Percentiles rank a stretch among this genome's conserved stretches.
These are phyloP conservation scores for Hydra vulgaris DNA, from an alignment of 30 jellyfish, hydroid and myxozoan species.

Conservation along the genomic window DNA sequence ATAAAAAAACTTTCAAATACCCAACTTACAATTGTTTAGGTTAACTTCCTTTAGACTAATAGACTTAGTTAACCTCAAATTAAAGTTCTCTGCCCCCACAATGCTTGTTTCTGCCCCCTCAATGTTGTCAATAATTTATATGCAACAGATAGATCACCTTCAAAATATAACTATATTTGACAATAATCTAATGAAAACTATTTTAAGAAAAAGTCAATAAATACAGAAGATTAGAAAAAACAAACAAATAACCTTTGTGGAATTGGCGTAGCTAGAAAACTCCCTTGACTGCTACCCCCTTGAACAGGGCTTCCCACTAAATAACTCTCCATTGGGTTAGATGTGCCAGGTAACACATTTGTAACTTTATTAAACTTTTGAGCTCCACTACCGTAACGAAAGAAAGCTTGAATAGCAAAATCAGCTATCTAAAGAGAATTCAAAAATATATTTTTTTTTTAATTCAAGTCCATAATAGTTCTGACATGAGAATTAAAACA, in stretches of 20 bases:
- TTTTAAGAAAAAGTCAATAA: too few species aligned
- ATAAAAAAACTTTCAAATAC: too few species aligned
- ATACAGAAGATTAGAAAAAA: too few species aligned
- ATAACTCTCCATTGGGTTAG: conserved; percentile 45
- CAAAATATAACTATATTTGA: too few species aligned
- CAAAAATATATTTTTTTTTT: not conserved
- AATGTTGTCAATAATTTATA: too few species aligned
- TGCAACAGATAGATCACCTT: too few species aligned
- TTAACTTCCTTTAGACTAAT: too few species aligned
- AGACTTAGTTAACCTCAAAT: too few species aligned
- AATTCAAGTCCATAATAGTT: not conserved
- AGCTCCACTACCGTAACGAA: conserved; percentile 56
- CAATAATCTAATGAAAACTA: too few species aligned
- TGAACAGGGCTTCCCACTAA: conserved; percentile 73
- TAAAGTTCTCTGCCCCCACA: too few species aligned
- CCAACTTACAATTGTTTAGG: too few species aligned
- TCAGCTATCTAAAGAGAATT: conserved; percentile 41
- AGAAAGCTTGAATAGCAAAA: conserved; percentile 85
- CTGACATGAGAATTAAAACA: not conserved
- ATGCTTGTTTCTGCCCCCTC: too few species aligned
- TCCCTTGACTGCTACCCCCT: conserved; percentile 85
- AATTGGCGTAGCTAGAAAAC: conserved; percentile 75
- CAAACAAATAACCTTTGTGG: conserved; percentile 56
- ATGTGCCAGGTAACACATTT: conserved; percentile 10
- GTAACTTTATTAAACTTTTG: not conserved